These are phyloP conservation scores for Parasteatoda lunata DNA, from an alignment of 2,888 invertebrate genomes.

Conservation along the genomic window DNA sequence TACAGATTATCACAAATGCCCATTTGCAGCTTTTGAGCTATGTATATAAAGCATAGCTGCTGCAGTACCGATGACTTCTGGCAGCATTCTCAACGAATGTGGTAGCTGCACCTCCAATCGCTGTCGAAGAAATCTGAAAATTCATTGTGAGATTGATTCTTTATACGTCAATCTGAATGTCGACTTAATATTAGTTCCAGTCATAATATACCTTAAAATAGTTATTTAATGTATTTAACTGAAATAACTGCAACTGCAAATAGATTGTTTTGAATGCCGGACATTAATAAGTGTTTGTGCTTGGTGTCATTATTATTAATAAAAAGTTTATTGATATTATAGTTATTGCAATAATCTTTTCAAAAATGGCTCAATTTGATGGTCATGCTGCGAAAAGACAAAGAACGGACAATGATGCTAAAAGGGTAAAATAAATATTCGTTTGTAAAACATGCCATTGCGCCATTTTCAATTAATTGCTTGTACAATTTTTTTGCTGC, in stretches of 20 bases:
- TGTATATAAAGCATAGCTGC: no score
- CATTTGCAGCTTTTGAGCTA: no score
- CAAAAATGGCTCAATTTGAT: slow-evolving; percentile 67
- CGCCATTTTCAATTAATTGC: slow-evolving; percentile 39
- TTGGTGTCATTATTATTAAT: neutral
- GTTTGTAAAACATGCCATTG: neutral
- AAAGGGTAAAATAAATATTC: slow-evolving; percentile 30
- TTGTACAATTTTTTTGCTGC: neutral
- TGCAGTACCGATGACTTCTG: no score
- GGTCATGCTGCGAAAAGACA: slow-evolving; percentile 70
- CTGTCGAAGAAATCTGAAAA: no score
- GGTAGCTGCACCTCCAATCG: no score
- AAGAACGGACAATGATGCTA: slow-evolving; percentile 67
- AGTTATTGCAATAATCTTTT: neutral
- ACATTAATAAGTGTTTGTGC: neutral
- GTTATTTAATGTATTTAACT: no score
- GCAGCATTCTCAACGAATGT: no score
- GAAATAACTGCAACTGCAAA: neutral
- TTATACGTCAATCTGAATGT: no score
- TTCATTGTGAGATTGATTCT: no score
- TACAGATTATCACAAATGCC: no score
- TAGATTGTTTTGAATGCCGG: neutral
- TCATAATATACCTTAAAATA: no score
- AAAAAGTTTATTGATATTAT: neutral
- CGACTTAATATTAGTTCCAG: no score